Percentiles rank a stretch among this genome's conserved stretches.
Evolutionary conservation across 2,888 invertebrate genomes (phyloP).

Genomic region (Caenorhabditis drosophilae): DNA sequence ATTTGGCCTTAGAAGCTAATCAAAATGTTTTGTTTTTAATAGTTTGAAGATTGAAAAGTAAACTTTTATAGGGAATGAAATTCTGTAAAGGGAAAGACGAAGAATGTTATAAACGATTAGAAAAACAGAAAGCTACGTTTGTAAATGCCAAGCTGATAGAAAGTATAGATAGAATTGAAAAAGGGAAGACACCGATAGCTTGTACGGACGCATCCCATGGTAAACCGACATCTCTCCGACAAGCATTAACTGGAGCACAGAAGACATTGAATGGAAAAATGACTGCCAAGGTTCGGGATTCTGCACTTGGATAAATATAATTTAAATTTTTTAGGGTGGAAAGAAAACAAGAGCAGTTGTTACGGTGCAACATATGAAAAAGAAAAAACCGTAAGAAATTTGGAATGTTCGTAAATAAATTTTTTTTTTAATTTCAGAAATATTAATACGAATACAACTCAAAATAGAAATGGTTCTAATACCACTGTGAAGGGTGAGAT

Average conservation of each 20-base stretch:
- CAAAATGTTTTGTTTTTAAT: no score
- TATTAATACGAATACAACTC: background rate
- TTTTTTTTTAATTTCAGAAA: slow-evolving; percentile 8
- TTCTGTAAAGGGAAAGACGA: slow-evolving; percentile 68
- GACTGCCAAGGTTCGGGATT: slow-evolving; percentile 17
- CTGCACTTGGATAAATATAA: background rate
- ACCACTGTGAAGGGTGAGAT: slow-evolving; percentile 26
- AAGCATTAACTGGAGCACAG: slow-evolving; percentile 53
- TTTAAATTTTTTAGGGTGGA: slow-evolving; percentile 11
- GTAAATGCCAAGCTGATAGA: slow-evolving; percentile 68
- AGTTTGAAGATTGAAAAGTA: no score
- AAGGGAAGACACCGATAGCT: slow-evolving; percentile 46
- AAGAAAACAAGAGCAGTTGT: slow-evolving; percentile 36
- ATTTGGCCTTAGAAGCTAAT: slow-evolving; percentile 68
- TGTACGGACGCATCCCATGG: slow-evolving; percentile 21
- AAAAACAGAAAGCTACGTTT: slow-evolving; percentile 62
- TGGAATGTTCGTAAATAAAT: no score
- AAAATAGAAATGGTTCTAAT: slow-evolving; percentile 8
- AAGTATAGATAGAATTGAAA: slow-evolving; percentile 68
- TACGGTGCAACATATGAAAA: slow-evolving; percentile 46
- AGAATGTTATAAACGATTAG: slow-evolving; percentile 52
- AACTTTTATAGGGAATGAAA: slow-evolving; percentile 59
- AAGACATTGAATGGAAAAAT: slow-evolving; percentile 39
- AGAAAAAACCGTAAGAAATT: slow-evolving; percentile 46
- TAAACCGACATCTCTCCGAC: slow-evolving; percentile 49